A percentile compares a stretch with the other conserved stretches of the same genome.
Conservation (phyloP, 2,113 vertebrate genomes). For the Nyctereutes procyonoides region DNA sequence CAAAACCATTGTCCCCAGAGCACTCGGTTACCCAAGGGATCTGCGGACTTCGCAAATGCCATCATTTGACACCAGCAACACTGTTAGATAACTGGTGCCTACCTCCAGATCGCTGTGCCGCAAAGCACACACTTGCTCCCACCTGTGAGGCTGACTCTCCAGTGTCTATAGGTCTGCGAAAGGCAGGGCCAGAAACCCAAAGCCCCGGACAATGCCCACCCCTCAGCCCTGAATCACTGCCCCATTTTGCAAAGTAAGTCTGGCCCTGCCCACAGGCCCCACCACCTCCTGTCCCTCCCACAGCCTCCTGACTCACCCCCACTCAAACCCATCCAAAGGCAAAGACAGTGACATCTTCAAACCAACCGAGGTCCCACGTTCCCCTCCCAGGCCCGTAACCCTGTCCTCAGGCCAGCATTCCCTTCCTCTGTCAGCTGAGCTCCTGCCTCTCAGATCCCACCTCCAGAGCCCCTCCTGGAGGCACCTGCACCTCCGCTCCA, state of each 20-base stretch:
- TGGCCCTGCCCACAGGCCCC: not conserved
- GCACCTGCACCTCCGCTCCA: not conserved
- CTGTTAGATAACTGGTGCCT: not conserved
- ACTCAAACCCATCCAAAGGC: not conserved
- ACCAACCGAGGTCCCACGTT: not conserved
- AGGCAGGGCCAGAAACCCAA: not conserved
- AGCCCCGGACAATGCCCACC: not conserved
- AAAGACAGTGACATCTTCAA: not conserved
- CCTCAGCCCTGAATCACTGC: not conserved
- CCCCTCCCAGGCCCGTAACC: not conserved
- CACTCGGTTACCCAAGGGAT: not conserved
- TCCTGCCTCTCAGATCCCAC: not conserved
- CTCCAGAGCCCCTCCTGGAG: not conserved
- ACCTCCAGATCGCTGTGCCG: not conserved
- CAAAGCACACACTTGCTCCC: not conserved
- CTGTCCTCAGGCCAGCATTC: no score
- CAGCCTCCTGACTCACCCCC: not conserved
- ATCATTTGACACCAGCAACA: not conserved
- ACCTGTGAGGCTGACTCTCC: not conserved
- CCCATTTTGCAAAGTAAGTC: not conserved
- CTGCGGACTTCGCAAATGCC: not conserved
- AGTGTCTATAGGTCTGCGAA: not conserved
- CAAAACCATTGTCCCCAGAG: not conserved
- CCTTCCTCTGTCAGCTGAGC: not conserved
- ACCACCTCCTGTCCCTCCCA: not conserved